Evolutionary conservation across 2,888 invertebrate species (phyloP), one percentile per base, ranked within the genome.

Genomic region (Tineola bisselliella): DNA sequence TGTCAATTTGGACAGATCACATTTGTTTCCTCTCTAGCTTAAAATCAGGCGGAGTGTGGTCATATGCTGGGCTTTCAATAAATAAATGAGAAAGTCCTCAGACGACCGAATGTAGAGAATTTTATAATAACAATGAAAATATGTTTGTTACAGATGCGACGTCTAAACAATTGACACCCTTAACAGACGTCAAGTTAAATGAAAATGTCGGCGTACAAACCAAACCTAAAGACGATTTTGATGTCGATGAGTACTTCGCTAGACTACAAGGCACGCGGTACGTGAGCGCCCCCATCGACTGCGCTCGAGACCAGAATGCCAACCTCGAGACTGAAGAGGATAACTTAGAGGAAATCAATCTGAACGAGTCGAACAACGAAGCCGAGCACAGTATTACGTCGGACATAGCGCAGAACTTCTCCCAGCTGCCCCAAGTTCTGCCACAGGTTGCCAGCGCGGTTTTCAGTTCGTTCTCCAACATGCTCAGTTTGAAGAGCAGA

Each of bases 381-480:
- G 71, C 74, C 8, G 79, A 76, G 58, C 80, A 84, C 6, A 83
- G 87, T 66, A 52, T 87, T 1, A 84, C 87, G 0, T 77, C 87
- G 0, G 87, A 87, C 68, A 81, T 88, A n/a, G 87, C 87, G 0
- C 87, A 87, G 70, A 88, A 88, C 62, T 84, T 88, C 54, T 89
- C 90, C 0, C 90, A 90, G 38, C 68, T 90, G 30, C 90, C 90
- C 0, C 81, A 88, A 0, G 89, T 90, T 0, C 65, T 90, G 63
- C 90, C 90, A 0, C 87, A 89, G 61, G 88, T 90, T 3, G 89
- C 91, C 0, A 89, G 90, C 57, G 90, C 89, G 10, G 91, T 91
- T 0, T 89, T 91, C 64, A 90, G 89, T 33, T 90, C 91, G 0
- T 89, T 90, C 65, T 88, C 89, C 0, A 89, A 80, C 66, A 89